Conservation (phyloP, 2,888 invertebrate genomes). For the Anoplius nigerrimus region DNA sequence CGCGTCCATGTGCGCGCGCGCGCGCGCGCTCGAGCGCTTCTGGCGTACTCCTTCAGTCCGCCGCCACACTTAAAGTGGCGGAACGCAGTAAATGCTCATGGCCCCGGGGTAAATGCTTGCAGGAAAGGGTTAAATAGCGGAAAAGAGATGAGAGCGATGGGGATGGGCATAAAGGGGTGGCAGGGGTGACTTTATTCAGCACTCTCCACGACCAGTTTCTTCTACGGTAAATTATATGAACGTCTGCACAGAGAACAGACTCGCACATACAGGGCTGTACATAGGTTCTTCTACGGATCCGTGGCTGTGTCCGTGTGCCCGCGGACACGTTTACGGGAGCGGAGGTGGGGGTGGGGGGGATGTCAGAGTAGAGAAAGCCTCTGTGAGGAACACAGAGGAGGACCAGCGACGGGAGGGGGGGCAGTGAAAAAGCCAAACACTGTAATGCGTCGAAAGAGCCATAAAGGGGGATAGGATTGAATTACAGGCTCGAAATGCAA, state of each 20-base stretch:
- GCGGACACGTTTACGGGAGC: constrained; percentile 7
- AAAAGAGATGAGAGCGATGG: constrained; percentile 30
- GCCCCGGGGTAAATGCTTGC: constrained; percentile 35
- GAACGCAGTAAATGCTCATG: constrained; percentile 38
- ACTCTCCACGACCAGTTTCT: constrained; percentile 24
- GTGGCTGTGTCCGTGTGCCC: not conserved
- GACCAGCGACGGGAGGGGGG: constrained; percentile 21
- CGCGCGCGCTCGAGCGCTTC: constrained; percentile 8
- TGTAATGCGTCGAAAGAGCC: constrained; percentile 45
- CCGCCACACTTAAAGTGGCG: constrained; percentile 30
- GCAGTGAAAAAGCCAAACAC: constrained; percentile 48
- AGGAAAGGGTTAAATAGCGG: constrained; percentile 51
- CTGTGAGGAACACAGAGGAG: too few species aligned
- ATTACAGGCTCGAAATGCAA: constrained; percentile 29
- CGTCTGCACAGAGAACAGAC: constrained; percentile 12
- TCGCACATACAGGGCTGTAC: too few species aligned
- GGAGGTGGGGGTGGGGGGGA: not conserved
- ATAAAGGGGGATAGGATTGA: constrained; percentile 33
- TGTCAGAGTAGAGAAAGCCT: not conserved
- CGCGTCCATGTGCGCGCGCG: not conserved
- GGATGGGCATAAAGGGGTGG: constrained; percentile 15
- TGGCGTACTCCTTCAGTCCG: constrained; percentile 24
- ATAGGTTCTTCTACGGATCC: too few species aligned
- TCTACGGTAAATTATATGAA: constrained; percentile 43
- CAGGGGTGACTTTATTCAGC: constrained; percentile 46